Evolutionary conservation across 2,888 invertebrate species (phyloP).

Genomic region (Drosophila anceps): DNA sequence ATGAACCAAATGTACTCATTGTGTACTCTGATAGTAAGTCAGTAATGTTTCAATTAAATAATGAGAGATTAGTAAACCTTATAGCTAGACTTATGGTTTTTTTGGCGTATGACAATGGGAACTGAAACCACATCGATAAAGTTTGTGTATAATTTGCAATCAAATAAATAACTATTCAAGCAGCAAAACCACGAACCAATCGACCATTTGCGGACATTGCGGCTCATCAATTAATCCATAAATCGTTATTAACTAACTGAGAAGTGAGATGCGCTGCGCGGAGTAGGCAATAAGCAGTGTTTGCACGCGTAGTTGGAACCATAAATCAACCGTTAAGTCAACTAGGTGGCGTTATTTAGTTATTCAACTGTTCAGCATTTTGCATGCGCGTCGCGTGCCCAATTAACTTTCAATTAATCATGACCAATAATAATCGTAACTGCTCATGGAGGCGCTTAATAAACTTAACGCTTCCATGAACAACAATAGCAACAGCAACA

Average conservation of each 20-base stretch:
- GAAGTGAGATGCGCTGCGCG: slow-evolving; percentile 11
- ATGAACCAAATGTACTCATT: neutral
- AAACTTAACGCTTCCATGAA: slow-evolving; percentile 64
- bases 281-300: slow-evolving; percentile 26
- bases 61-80: neutral
- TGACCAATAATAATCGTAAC: slow-evolving; percentile 53
- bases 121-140: neutral
- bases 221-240: slow-evolving; percentile 36
- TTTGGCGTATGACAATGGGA: neutral
- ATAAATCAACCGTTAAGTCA: slow-evolving; percentile 58
- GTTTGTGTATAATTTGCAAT: neutral
- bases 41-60: neutral
- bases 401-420: slow-evolving; percentile 79
- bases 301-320: slow-evolving; percentile 26
- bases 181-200: slow-evolving; percentile 28
- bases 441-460: slow-evolving; percentile 46
- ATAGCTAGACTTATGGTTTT: neutral
- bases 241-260: slow-evolving; percentile 49
- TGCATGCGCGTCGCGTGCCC: slow-evolving; percentile 52
- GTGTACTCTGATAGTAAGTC: neutral
- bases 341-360: slow-evolving; percentile 34
- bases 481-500: slow-evolving; percentile 24
- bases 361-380: slow-evolving; percentile 40
- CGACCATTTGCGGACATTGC: slow-evolving; percentile 16
- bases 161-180: slow-evolving; percentile 22